A percentile compares a stretch with the other conserved stretches of the same genome.
Conservation (phyloP, 2,888 invertebrate species). For the Cantharis lateralis region DNA sequence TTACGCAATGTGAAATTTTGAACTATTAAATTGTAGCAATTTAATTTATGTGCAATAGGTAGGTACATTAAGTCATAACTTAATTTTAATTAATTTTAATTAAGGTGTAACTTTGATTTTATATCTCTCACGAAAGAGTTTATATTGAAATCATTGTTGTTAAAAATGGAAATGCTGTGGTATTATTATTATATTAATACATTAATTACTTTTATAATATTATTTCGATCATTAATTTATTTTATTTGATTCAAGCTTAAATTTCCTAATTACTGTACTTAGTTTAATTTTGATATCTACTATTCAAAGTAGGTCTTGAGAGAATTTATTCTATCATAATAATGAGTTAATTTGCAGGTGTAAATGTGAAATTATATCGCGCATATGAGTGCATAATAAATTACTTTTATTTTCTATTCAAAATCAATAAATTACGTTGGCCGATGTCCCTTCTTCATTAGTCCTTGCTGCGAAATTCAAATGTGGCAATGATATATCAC, state of each 20-base stretch:
- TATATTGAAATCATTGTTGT: background rate
- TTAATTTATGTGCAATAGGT: background rate
- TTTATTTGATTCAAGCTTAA: background rate
- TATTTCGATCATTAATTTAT: background rate
- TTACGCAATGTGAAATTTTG: background rate
- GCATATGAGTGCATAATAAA: background rate
- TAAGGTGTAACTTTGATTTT: background rate
- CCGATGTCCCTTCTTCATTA: background rate
- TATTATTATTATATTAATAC: background rate
- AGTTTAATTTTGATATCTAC: background rate
- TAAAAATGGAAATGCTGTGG: background rate
- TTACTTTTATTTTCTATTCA: background rate
- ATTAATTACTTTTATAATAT: background rate
- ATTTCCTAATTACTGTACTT: background rate
- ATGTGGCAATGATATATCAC: too few relatives aligned
- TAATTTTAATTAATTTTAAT: background rate
- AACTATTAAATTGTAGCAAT: slow-evolving; percentile 1
- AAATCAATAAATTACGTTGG: background rate
- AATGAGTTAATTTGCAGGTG: background rate
- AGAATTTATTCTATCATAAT: background rate
- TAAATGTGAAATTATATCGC: background rate
- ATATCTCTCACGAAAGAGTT: background rate
- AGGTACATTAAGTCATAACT: background rate
- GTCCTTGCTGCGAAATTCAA: background rate
- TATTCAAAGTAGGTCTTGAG: background rate